phyloP scores from a whole-genome alignment of 1,140 invertebrate species.

The Zaprionus camerounensis region DNA sequence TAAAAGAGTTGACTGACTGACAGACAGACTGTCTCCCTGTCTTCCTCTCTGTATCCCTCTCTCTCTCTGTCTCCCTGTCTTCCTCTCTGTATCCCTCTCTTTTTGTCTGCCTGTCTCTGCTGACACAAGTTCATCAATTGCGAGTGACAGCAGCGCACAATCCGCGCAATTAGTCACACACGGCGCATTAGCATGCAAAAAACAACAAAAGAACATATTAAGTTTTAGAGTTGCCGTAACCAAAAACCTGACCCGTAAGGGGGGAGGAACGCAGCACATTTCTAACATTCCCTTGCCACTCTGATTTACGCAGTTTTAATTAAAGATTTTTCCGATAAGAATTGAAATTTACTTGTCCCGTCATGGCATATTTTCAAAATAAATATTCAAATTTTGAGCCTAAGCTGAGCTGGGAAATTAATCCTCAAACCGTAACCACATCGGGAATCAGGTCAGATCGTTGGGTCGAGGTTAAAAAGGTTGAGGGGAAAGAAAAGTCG shows the following conservation, averaged over 20 bases:
- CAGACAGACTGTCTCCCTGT: not conserved
- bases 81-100: not conserved
- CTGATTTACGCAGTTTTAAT: constrained; percentile 1
- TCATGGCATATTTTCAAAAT: constrained; percentile 4
- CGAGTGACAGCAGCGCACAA: constrained; percentile 49
- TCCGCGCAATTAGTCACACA: constrained; percentile 73
- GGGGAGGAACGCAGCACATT: no score
- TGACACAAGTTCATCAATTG: constrained; percentile 78
- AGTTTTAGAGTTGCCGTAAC: constrained; percentile 20
- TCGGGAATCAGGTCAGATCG: not conserved
- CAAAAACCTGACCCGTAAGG: no score
- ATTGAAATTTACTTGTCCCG: not conserved
- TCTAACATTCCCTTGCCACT: no score
- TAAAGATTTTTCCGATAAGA: not conserved
- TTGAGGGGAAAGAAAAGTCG: constrained; percentile 31
- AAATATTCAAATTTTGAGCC: constrained; percentile 11
- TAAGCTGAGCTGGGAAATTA: not conserved
- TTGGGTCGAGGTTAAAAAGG: constrained; percentile 27
- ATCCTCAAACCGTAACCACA: constrained; percentile 14
- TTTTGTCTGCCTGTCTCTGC: not conserved
- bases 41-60: no score
- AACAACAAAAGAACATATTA: constrained; percentile 35
- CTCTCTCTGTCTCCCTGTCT: not conserved
- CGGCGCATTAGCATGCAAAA: constrained; percentile 57
- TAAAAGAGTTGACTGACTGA: constrained; percentile 43